Percentiles rank a stretch among this genome's conserved stretches.
Conservation (phyloP, 2,888 invertebrate genomes). For the Eledona agricola region DNA sequence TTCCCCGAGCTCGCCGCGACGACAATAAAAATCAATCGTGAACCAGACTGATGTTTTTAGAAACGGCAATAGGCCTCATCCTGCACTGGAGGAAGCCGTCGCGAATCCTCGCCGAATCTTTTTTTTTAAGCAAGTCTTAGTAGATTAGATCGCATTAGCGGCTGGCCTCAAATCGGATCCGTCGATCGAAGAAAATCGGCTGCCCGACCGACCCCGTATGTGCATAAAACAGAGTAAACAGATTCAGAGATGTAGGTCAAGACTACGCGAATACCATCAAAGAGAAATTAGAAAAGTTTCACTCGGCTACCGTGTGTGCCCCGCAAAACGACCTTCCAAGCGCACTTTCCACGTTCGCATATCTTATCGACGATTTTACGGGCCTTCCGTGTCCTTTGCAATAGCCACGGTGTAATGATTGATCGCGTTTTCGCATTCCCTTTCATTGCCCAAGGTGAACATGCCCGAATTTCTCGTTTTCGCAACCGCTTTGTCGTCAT, state of each 20-base stretch:
- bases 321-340: constrained; percentile 7
- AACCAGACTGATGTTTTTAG: constrained; percentile 55
- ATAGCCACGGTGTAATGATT: constrained; percentile 19
- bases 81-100: constrained; percentile 43
- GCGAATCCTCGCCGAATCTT: constrained; percentile 14
- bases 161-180: constrained; percentile 22
- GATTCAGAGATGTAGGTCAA: constrained; percentile 54
- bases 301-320: constrained; percentile 22
- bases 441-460: constrained; percentile 17
- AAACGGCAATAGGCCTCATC: constrained; percentile 53
- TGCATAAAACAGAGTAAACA: constrained; percentile 45
- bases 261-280: constrained; percentile 50
- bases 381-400: constrained; percentile 4
- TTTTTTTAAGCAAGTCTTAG: constrained; percentile 14
- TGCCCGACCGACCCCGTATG: constrained; percentile 22
- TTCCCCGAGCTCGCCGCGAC: constrained; percentile 37
- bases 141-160: constrained; percentile 16
- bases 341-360: constrained; percentile 16
- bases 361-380: constrained; percentile 4
- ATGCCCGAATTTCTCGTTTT: constrained; percentile 1
- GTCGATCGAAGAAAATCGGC: constrained; percentile 11
- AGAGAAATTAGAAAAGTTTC: constrained; percentile 50
- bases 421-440: constrained; percentile 10
- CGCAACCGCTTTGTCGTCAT: not conserved
- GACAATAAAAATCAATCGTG: constrained; percentile 61